Base-by-base conservation (phyloP, 2,797 vertebrate species). In the Limosa lapponica region DNA sequence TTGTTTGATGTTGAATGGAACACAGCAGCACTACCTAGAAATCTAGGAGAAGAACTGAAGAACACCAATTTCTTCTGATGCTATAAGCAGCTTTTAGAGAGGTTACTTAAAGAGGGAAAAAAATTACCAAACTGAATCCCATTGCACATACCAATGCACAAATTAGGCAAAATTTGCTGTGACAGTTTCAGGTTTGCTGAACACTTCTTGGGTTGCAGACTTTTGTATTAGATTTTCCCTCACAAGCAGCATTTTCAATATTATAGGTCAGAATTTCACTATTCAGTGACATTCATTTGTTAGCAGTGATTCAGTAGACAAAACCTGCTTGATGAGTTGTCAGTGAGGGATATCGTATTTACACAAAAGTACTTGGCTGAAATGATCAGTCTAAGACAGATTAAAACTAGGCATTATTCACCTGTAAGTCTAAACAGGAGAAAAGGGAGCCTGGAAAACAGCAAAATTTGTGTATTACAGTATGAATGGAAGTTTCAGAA, bases 1-100 rank as follows among this genome's bases (percentile, higher is more conserved):
- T 97, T 95, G 85, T 96, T 92, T 90, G 88, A n/a, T 48, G 52
- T 39, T 96, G 93, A 97, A 96, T 70, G 83, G 59, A 96, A 67
- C 88, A 57, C 91, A 96, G 91, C 74, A 91, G 88, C 90, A n/a
- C 55, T 66, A 61, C 81, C 61, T 95, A 80, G 86, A 84, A 96
- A 96, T 78, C 34, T 24, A 81, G 82, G 65, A 88, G 65, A 85
- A 85, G 87, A 95, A 86, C 81, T 92, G 65, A 96, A 95, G 78
- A 92, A 88, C 43, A 75, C 34, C 62, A 88, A 62, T 95, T 94
- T 91, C 54, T 92, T 79, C 65, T 66, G 65, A 58, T 73, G 41
- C 13, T 80, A 1, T 87, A 89, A 96, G 81, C 52, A 90, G 72
- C 49, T 92, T 94, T 88, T 79, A 92, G 46, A 51, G 37, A 77